phyloP scores from a whole-genome alignment of 2,888 invertebrate genomes.

The Ormyrus nitidulus region DNA sequence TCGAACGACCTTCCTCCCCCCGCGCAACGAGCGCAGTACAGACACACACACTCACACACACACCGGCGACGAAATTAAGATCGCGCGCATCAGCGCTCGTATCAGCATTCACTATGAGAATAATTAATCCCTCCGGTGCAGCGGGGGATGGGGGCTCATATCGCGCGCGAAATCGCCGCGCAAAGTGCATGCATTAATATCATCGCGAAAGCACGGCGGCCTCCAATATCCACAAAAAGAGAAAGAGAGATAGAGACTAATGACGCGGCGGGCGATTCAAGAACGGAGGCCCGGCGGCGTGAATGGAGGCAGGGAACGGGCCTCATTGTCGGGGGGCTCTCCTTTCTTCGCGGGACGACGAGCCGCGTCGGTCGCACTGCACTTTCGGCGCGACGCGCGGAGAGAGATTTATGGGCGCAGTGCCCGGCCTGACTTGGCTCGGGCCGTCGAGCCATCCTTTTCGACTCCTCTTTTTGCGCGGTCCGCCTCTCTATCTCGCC shows the following conservation, averaged over 20 bases:
- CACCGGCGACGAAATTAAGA: no score
- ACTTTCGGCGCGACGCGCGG: neutral
- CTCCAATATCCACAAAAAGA: slow-evolving; percentile 41
- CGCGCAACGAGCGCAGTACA: no score
- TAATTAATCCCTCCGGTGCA: slow-evolving; percentile 30
- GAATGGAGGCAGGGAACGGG: neutral
- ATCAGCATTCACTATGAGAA: slow-evolving; percentile 42
- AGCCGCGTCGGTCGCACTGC: slow-evolving; percentile 21
- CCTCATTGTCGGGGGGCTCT: neutral
- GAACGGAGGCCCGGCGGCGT: neutral
- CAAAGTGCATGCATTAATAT: slow-evolving; percentile 51
- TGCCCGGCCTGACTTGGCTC: no score
- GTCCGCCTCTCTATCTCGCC: no score
- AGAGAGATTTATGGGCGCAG: slow-evolving; percentile 12
- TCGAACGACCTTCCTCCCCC: no score
- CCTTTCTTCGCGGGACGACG: neutral
- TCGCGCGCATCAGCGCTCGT: neutral
- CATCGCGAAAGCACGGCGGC: neutral
- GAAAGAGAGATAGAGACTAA: slow-evolving; percentile 61
- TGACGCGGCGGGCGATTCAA: slow-evolving; percentile 59
- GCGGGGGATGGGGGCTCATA: no score
- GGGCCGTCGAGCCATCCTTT: neutral
- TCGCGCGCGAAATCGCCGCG: neutral
- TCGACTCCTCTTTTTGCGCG: no score
- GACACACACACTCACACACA: no score